Evolutionary conservation across 2,888 invertebrate genomes (phyloP).

Genomic region (Monochamus alternatus): DNA sequence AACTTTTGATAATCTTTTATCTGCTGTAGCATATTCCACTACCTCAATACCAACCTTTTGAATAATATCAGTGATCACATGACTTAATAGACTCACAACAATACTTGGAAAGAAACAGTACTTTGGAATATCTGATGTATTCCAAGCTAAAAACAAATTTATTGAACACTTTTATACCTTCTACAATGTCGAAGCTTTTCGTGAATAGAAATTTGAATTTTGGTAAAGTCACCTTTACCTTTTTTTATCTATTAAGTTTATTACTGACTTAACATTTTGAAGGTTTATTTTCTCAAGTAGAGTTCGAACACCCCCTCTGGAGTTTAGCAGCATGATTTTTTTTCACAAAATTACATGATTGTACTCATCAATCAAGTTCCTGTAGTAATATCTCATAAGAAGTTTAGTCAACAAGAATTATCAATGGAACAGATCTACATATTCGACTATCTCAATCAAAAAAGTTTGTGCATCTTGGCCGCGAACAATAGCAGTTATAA

Average conservation of each 20-base stretch:
- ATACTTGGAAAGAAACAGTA: constrained; percentile 81
- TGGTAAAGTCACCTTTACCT: constrained; percentile 80
- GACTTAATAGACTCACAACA: constrained; percentile 72
- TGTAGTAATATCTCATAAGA: too few relatives aligned
- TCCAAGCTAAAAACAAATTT: constrained; percentile 74
- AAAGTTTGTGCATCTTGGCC: too few relatives aligned
- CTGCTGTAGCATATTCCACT: constrained; percentile 82
- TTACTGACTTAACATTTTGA: constrained; percentile 73
- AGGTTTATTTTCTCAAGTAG: constrained; percentile 76
- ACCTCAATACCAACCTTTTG: constrained; percentile 86
- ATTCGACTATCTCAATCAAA: too few relatives aligned
- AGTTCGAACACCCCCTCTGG: constrained; percentile 76
- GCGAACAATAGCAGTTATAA: too few relatives aligned
- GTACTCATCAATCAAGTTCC: too few relatives aligned
- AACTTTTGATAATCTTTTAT: constrained; percentile 71
- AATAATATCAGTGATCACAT: constrained; percentile 79
- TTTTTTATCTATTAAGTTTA: constrained; percentile 75
- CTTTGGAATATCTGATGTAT: constrained; percentile 81
- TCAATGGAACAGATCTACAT: too few relatives aligned
- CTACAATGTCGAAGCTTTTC: constrained; percentile 76
- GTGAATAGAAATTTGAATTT: constrained; percentile 84
- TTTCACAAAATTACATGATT: too few relatives aligned
- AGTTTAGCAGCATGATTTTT: constrained; percentile 82
- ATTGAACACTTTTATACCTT: constrained; percentile 72
- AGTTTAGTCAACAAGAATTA: too few relatives aligned